Conservation (phyloP, 2,113 vertebrate species). For the Telmatochromis brichardi region DNA sequence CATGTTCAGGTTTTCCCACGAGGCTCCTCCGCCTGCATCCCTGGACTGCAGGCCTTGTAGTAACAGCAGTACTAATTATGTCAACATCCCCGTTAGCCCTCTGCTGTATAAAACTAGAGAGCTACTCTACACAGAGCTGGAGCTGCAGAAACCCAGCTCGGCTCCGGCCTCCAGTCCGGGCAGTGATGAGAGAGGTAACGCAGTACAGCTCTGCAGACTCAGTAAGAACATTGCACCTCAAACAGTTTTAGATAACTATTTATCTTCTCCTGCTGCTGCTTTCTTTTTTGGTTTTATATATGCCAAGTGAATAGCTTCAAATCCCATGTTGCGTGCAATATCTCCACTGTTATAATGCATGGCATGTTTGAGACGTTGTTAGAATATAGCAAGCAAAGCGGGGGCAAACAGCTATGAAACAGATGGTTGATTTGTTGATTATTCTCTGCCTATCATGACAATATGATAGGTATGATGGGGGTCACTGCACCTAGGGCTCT, state of each 20-base stretch:
- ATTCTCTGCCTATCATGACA: not conserved
- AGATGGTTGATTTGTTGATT: not conserved
- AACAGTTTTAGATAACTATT: not conserved
- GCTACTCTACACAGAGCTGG: constrained; percentile 80
- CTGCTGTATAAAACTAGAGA: constrained; percentile 58
- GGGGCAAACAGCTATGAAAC: not conserved
- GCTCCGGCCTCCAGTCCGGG: not conserved
- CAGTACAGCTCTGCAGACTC: constrained; percentile 9
- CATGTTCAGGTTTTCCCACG: not conserved
- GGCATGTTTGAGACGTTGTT: not conserved
- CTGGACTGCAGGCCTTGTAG: constrained; percentile 12
- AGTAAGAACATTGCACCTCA: not conserved
- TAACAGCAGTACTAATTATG: constrained; percentile 69
- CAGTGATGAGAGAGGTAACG: constrained; percentile 71
- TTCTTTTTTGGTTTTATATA: not conserved
- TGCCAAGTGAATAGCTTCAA: not conserved
- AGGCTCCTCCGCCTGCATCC: not conserved
- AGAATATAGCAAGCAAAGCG: not conserved
- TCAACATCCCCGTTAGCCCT: constrained; percentile 82
- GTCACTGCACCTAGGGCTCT: not conserved
- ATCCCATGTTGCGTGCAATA: not conserved
- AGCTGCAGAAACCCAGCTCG: constrained; percentile 67
- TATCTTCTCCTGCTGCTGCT: not conserved
- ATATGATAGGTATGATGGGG: not conserved
- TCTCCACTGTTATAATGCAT: not conserved